Percentiles rank a stretch among this genome's conserved stretches.
These are phyloP conservation scores for Sebastes wilsoni DNA, from an alignment of 2,797 vertebrate genomes.

Conservation along the genomic window DNA sequence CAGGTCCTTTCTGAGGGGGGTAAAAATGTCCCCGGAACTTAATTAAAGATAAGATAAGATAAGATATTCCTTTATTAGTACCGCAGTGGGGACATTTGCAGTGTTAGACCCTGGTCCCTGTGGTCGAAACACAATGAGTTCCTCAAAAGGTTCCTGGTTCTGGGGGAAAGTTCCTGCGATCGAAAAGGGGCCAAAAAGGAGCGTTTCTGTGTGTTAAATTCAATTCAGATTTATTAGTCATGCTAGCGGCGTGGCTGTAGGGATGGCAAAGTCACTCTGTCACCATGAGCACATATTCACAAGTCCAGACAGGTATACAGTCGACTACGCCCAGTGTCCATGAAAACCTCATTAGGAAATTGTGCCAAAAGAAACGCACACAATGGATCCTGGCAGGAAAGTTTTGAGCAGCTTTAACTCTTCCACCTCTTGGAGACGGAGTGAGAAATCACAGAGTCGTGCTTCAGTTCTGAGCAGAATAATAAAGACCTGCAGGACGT, in stretches of 20 bases:
- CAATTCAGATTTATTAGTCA: too few species aligned
- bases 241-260: too few species aligned
- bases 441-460: conserved; percentile 15
- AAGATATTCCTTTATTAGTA: too few species aligned
- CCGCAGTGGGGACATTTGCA: too few species aligned
- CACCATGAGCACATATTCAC: not conserved
- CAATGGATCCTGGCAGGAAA: not conserved
- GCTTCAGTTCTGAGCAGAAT: conserved; percentile 12
- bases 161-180: too few species aligned
- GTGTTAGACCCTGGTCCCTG: too few species aligned
- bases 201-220: not conserved
- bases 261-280: too few species aligned
- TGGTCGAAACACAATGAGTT: too few species aligned
- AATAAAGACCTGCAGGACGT: conserved; percentile 1
- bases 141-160: too few species aligned
- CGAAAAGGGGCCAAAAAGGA: not conserved
- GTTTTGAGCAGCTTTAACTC: not conserved
- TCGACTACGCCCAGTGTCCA: not conserved
- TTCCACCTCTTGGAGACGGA: not conserved
- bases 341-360: not conserved
- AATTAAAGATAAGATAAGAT: too few species aligned
- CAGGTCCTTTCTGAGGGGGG: too few species aligned
- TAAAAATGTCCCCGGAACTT: too few species aligned
- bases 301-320: not conserved
- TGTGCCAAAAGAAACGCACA: not conserved